Percentiles rank a stretch among this genome's conserved stretches.
These are phyloP conservation scores for Salvelinus namaycush DNA, from an alignment of 2,113 vertebrate genomes.

Conservation along the genomic window DNA sequence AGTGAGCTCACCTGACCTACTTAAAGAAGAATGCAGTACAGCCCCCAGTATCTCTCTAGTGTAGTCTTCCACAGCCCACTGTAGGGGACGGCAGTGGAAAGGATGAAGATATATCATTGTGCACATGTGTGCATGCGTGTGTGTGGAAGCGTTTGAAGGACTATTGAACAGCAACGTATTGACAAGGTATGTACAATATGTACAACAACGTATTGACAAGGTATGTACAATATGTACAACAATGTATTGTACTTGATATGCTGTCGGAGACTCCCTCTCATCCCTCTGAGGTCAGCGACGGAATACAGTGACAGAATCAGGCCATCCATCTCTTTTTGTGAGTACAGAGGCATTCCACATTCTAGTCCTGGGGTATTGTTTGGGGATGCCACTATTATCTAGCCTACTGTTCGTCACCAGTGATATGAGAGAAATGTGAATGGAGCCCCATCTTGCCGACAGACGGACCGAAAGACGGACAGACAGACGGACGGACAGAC, in stretches of 20 bases:
- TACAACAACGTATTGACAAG: no score
- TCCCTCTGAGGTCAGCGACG: background rate
- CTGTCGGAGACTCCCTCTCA: background rate
- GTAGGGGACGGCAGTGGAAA: background rate
- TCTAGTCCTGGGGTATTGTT: background rate
- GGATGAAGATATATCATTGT: background rate
- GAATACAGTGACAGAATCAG: background rate
- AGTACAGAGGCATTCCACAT: background rate
- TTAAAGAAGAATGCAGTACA: background rate
- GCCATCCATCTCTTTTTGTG: background rate
- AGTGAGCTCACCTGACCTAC: conserved; percentile 22
- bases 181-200: background rate
- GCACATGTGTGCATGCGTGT: background rate
- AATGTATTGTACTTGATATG: background rate
- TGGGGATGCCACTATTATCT: background rate
- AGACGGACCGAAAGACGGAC: no score
- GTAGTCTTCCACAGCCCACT: background rate
- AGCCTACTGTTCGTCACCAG: background rate
- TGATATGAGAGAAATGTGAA: background rate
- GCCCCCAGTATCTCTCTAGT: background rate
- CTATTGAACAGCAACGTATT: background rate
- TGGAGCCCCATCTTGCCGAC: background rate
- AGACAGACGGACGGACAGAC: no score
- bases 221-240: background rate
- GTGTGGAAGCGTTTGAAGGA: background rate